Base-by-base conservation (phyloP, 2,113 vertebrate genomes). In the Pelodiscus sinensis region DNA sequence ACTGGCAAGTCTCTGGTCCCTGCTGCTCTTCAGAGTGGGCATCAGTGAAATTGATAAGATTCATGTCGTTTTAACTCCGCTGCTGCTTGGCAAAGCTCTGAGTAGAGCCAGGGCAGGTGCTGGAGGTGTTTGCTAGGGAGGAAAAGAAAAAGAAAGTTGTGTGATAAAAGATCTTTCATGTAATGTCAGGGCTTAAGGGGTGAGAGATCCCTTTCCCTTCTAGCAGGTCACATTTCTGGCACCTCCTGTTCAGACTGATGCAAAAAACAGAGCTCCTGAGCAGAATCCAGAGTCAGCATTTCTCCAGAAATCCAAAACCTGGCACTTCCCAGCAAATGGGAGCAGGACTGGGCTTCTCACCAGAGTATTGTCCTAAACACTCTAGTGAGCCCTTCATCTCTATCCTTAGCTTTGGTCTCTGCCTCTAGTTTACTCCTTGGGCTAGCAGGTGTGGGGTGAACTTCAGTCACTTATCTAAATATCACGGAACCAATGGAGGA, bases 91-190 rank as follows among this genome's bases (percentile, higher is more conserved):
- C 44, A 14, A 44, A 44, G 56, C 24, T 75, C 24, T 5, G 35
- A 62, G 27, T 22, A 81, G 29, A 44, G 14, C 50, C 5, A 2
- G 13, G 19, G 65, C 31, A 3, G 4, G 5, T 0, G 0, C 8
- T 31, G 12, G 2, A 3, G 51, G 15, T 27, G 35, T 0, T 35
- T 5, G 8, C 35, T 60, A 1, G 52, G 80, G 31, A 35, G 65
- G 18, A 71, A 35, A 71, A 71, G 18, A 19, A 35, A 68, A 68
- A 68, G 31, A 68, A 68, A 68, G 65, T 31, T 35, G 16, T 68
- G 16, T 68, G 31, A 4, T 75, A 24, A 75, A 24, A 10, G 56
- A 31, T 25, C 84, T 15, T 8, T 51, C 19, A 1, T 24, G 4
- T 38, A 16, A 24, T 4, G 8, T 1, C 2, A 4, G 24, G 62